Conservation (phyloP, 2,888 invertebrate genomes). For the Drosophila kambysellisi region DNA sequence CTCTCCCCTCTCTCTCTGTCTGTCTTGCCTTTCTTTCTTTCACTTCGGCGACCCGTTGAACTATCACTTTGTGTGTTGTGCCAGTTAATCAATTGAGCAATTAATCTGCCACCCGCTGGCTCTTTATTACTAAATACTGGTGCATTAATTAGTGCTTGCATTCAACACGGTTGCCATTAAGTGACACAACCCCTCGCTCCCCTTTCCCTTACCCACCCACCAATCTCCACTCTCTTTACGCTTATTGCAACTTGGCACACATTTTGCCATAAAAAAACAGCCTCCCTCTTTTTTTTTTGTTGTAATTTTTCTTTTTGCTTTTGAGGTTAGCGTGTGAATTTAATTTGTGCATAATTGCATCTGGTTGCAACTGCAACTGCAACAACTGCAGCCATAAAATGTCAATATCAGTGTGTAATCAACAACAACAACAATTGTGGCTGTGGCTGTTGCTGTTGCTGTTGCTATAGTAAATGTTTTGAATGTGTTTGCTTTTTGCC, state of each 20-base stretch:
- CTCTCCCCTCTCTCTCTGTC: not conserved
- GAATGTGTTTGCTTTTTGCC: slow-evolving; percentile 44
- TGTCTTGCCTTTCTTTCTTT: not conserved
- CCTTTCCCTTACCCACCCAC: not conserved
- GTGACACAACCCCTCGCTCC: slow-evolving; percentile 1
- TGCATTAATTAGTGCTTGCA: slow-evolving; percentile 42
- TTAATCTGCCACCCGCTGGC: slow-evolving; percentile 28
- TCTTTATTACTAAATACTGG: slow-evolving; percentile 17
- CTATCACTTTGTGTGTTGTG: slow-evolving; percentile 21
- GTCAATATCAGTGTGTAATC: slow-evolving; percentile 76
- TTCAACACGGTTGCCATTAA: slow-evolving; percentile 60
- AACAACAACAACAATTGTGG: slow-evolving; percentile 34
- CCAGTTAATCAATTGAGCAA: slow-evolving; percentile 6
- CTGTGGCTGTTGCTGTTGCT: not conserved
- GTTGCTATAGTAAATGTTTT: slow-evolving; percentile 22
- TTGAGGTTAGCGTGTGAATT: slow-evolving; percentile 74
- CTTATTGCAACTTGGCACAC: slow-evolving; percentile 41
- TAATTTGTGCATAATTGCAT: slow-evolving; percentile 73
- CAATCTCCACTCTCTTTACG: not conserved
- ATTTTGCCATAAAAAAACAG: slow-evolving; percentile 55
- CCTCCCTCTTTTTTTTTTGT: slow-evolving; percentile 15
- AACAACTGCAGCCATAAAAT: slow-evolving; percentile 43
- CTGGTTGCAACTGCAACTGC: slow-evolving; percentile 34
- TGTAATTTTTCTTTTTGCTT: slow-evolving; percentile 13
- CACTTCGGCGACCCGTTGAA: slow-evolving; percentile 5